Base-by-base conservation (phyloP, 2,888 invertebrate species). In the Oligia strigilis region DNA sequence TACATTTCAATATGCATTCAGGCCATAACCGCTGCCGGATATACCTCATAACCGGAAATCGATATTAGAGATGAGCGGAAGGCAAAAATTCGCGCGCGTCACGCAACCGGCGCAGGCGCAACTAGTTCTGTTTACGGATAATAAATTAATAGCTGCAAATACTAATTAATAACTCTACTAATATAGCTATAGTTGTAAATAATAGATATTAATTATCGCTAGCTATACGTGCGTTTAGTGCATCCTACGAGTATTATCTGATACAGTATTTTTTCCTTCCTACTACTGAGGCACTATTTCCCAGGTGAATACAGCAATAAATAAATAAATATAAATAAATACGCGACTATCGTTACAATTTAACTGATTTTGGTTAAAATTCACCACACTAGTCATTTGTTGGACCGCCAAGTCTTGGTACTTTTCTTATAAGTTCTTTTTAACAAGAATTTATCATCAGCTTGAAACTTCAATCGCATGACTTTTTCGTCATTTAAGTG, bases 1-100 rank as follows among this genome's bases (percentile, higher is more conserved):
- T 81, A 69, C 80, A 78, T 66, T 80, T 80, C 78, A 84, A 80
- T 78, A 85, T 84, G 85, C 85, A 93, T 92, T 88, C 81, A 89
- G 92, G 91, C 82, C 89, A 86, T 77, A 88, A 71, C 81, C 78
- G 75, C 81, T 83, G 83, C 90, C 91, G 93, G 92, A 93, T 94
- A 88, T 90, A 86, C 84, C 83, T 82, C 82, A 86, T 86, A 90
- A 87, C 88, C 91, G 93, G 93, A 93, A 93, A 93, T 91, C 85
- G 86, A 85, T 90, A 90, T 92, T 92, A 92, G 92, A 95, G 95
- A 95, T 94, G 93, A 95, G 84, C 95, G 95, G 95, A 96, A 94
- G 92, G 89, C 93, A 92, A 94, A 95, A 95, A 94, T 91, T 90
- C 88, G 87, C 90, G 88, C 88, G 77, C 84, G 88, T 87, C 95